Conservation (phyloP, 2,113 vertebrate species). For the Neolamprologus variostigma region DNA sequence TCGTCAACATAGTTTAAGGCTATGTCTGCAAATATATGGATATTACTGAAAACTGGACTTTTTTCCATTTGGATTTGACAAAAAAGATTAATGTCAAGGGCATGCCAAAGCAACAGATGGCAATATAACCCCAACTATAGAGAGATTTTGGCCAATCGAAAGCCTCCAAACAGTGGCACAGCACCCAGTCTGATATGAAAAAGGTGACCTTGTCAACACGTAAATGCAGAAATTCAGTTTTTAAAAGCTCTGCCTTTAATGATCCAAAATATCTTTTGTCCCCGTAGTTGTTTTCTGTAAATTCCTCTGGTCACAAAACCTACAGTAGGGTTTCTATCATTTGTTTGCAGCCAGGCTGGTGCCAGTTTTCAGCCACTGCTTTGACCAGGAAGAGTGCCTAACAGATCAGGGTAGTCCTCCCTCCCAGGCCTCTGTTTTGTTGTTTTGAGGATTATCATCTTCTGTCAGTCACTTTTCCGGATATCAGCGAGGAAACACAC, state of each 20-base stretch:
- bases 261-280: background rate
- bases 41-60: background rate
- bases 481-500: conserved; percentile 27
- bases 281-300: conserved; percentile 34
- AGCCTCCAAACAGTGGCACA: background rate
- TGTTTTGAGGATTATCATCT: conserved; percentile 47
- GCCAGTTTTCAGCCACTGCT: conserved; percentile 32
- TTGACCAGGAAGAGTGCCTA: conserved; percentile 49
- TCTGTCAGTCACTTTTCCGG: conserved; percentile 60
- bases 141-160: background rate
- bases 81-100: background rate
- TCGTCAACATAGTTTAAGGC: background rate
- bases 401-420: conserved; percentile 53
- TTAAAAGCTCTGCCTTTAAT: background rate
- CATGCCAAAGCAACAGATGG: background rate
- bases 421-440: background rate
- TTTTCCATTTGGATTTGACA: background rate
- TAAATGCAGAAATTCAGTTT: background rate
- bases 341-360: conserved; percentile 13
- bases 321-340: background rate
- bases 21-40: background rate
- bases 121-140: background rate
- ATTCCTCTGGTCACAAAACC: conserved; percentile 15
- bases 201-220: background rate
- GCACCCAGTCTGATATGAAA: background rate